Base-by-base conservation (phyloP, 2,888 invertebrate species). In the Drosophila incognita region DNA sequence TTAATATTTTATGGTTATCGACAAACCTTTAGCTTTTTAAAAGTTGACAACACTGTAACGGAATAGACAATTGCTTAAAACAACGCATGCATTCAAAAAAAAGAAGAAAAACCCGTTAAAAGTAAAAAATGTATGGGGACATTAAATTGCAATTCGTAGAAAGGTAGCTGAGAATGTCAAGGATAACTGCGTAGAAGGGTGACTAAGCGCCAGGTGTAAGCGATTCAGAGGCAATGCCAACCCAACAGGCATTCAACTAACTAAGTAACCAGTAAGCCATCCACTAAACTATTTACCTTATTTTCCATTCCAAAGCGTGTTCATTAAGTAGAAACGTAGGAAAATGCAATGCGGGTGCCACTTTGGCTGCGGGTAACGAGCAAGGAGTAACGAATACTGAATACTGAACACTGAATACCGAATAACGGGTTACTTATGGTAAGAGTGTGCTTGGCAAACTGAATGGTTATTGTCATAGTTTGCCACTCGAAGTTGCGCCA, bases 171-270 rank as follows among this genome's bases (percentile, higher is more conserved):
- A 48, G 76, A 78, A 81, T 81, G 69, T 69, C 75, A 71, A 68
- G 78, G 75, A 81, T 81, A 81, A 81, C 78, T 81, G 81, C 78
- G 64, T 46, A 13, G 4, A 33, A 63, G 79, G 78, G 79, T 79
- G 79, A 79, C 79, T 79, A 79, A 79, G 80, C 79, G 76, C 79
- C 79, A 79, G 79, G 79, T 79, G 79, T 69, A 61, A 75, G 62
- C 70, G 40, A 51, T 27, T 49, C 29, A 54, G 52, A 70, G 40
- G 48, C 58, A 24, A 71, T 71, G 62, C 49, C 57, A 57, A 51
- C 51, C 61, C 56, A 33, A 1, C 11, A 69, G 42, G 11, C 40
- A 51, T 36, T 36, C 15, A 65, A 18, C 48, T 40, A 56, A 67
- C 40, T 60, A 42, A 51, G 69, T 61, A 79, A 75, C 53, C 63